Conservation (phyloP, 2,797 vertebrate species). For the Ptychobarbus kaznakovi region DNA sequence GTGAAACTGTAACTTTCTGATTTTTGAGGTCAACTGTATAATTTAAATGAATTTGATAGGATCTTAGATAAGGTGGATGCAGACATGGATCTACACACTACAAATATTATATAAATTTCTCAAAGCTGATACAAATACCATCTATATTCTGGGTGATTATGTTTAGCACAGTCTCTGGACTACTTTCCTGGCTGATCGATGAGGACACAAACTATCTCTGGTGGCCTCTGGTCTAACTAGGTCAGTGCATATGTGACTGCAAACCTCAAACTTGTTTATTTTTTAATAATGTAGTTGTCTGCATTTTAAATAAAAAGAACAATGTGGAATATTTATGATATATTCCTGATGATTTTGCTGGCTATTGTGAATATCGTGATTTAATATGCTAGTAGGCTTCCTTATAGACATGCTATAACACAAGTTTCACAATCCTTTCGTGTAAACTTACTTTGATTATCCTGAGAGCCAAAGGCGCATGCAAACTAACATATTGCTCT, state of each 20-base stretch:
- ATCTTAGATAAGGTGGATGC: neutral
- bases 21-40: neutral
- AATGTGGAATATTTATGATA: neutral
- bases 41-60: neutral
- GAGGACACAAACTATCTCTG: constrained; percentile 4
- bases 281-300: neutral
- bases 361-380: neutral
- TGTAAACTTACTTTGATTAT: neutral
- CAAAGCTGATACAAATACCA: neutral
- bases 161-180: constrained; percentile 5
- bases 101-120: constrained; percentile 3
- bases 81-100: neutral
- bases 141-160: neutral
- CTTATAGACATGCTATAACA: neutral
- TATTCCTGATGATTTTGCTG: neutral
- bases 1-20: neutral
- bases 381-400: neutral
- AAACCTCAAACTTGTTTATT: neutral
- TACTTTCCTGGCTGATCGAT: constrained; percentile 33
- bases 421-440: neutral
- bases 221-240: constrained; percentile 23
- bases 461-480: neutral
- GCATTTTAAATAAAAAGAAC: neutral
- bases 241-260: neutral
- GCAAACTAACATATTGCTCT: neutral